Base-by-base conservation (phyloP, 2,888 invertebrate genomes). In the Cyaniris semiargus region DNA sequence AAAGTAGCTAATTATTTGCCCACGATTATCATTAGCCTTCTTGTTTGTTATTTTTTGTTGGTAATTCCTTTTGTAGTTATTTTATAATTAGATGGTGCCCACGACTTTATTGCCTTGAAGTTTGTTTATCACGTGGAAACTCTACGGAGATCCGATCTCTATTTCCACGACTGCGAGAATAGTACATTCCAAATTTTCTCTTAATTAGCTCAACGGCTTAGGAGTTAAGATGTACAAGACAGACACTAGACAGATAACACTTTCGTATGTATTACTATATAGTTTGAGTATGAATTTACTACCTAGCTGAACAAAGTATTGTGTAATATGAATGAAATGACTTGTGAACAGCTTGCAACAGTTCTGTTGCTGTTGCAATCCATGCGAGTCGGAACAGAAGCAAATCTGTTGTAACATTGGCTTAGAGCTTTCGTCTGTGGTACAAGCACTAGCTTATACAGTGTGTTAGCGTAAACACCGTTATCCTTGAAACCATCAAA, bases 321-420 rank as follows among this genome's bases (percentile, higher is more conserved):
- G 18, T 53, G 53, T 18, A 44, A 44, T 44, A 48, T 15, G 53
- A 53, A 53, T 53, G 18, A 53, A 53, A 53, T 53, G 53, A 53
- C 5, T 53, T 53, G 53, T 53, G 53, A 48, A 27, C 23, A 60
- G 70, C 76, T 34, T 60, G 60, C 44, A 44, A 15, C 66, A 18
- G 79, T 80, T 79, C 79, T 79, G 88, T 87, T 88, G 81, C 44
- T 88, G 88, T 87, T 88, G 81, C 81, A 80, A 84, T 81, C 84
- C 84, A 87, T 89, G 83, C 85, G 83, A 82, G 81, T 83, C 78
- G 83, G 83, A 85, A 85, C 87, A 88, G 86, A 86, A 85, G 88
- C 89, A 92, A 92, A 92, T 92, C 91, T 90, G 90, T 89, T 92
- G 92, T 92, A 88, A 90, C 92, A 90, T 90, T 89, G 86, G 90